Evolutionary conservation across 1,140 invertebrate species (phyloP), one percentile per base, ranked within the genome.

Genomic region (Amyelois transitella): DNA sequence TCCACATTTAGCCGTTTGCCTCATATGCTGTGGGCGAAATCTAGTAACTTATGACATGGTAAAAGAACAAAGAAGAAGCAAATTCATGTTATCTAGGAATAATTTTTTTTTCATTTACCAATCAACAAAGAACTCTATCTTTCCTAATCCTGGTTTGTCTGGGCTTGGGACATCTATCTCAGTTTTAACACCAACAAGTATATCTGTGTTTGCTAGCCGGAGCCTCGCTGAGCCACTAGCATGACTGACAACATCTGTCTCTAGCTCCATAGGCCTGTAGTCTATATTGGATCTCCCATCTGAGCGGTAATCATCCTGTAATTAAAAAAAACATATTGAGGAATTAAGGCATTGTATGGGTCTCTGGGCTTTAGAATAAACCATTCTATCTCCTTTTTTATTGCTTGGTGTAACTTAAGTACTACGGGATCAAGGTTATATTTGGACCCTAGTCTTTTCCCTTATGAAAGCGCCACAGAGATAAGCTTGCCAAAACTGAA

Each of bases 41-140:
- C n/a, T n/a, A n/a, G n/a, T n/a, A n/a, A n/a, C n/a, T n/a, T n/a
- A n/a, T n/a, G n/a, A n/a, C n/a, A n/a, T n/a, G n/a, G n/a, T n/a
- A n/a, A n/a, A n/a, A n/a, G n/a, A n/a, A n/a, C n/a, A n/a, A n/a
- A n/a, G n/a, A n/a, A n/a, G n/a, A n/a, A n/a, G n/a, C n/a, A n/a
- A n/a, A n/a, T n/a, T n/a, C n/a, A n/a, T n/a, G n/a, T n/a, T n/a
- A n/a, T n/a, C n/a, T n/a, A n/a, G n/a, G n/a, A n/a, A n/a, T n/a
- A n/a, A n/a, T n/a, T n/a, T n/a, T n/a, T 53, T 28, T 38, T 10
- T 12, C 2, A 18, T 64, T 82, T 90, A 97, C 96, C 97, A 98
- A 81, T 98, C 97, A 19, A 98, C 96, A 90, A 97, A 97, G 86
- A 99, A 98, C 79, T 98, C 96, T 18, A 99, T 85, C 90, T 96